Evolutionary conservation across 1,140 invertebrate genomes (phyloP).

Genomic region (Hycleus cichorii): DNA sequence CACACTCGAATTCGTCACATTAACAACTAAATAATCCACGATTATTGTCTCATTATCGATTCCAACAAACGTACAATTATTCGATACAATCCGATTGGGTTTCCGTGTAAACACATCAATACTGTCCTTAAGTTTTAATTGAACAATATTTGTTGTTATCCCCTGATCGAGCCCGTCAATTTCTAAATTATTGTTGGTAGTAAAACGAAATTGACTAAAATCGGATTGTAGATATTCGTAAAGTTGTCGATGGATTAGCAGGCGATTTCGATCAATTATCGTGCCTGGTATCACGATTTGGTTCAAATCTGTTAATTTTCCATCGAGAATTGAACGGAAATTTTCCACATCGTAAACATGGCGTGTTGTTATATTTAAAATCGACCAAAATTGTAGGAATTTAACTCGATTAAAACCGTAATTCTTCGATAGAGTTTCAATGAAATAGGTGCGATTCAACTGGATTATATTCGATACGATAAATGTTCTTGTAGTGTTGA

Average conservation of each 20-base stretch:
- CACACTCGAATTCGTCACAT: background rate
- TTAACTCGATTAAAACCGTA: background rate
- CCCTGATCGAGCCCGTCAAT: no score
- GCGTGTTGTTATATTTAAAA: constrained; percentile 9
- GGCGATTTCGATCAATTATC: no score
- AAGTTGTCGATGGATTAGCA: background rate
- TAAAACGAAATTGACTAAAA: background rate
- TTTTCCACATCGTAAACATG: constrained; percentile 11
- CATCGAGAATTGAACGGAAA: constrained; percentile 4
- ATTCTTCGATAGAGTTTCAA: background rate
- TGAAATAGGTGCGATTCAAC: background rate
- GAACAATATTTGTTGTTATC: background rate
- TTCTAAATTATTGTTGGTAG: no score
- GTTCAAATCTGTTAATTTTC: constrained; percentile 2
- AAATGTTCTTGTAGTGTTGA: background rate
- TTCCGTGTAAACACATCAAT: background rate
- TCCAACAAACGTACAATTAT: background rate
- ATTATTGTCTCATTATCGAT: constrained; percentile 1
- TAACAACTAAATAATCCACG: background rate
- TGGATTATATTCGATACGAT: background rate
- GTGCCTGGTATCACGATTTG: background rate
- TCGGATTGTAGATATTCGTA: background rate
- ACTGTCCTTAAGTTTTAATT: background rate
- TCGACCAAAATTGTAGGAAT: background rate
- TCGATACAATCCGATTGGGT: background rate